Evolutionary conservation across 2,113 vertebrate species (phyloP).

Genomic region (Pantherophis guttatus): DNA sequence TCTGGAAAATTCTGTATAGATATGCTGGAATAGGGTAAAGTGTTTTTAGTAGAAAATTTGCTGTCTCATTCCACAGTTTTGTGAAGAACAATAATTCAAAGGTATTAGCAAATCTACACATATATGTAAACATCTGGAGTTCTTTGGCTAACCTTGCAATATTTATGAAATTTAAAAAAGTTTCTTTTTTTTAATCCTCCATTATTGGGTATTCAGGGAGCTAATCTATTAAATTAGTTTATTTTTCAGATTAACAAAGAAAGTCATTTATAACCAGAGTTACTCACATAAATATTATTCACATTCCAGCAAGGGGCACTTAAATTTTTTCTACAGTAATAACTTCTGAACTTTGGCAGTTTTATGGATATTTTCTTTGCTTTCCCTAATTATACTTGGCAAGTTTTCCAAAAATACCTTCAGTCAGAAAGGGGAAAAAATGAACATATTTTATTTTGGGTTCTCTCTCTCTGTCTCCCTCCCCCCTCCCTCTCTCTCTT

Average conservation of each 20-base stretch:
- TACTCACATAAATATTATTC: slow-evolving; percentile 35
- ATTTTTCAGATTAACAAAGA: slow-evolving; percentile 39
- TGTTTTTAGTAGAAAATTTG: neutral
- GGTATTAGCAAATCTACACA: slow-evolving; percentile 7
- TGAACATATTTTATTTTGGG: slow-evolving; percentile 19
- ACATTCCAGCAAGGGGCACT: slow-evolving; percentile 22
- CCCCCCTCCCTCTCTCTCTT: neutral
- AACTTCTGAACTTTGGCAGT: slow-evolving; percentile 33
- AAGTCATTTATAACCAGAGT: slow-evolving; percentile 37
- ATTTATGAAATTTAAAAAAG: neutral
- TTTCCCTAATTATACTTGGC: slow-evolving; percentile 43
- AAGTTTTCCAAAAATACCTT: slow-evolving; percentile 15
- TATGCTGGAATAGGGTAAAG: neutral
- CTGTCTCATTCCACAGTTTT: neutral
- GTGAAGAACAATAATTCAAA: neutral
- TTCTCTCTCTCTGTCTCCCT: neutral
- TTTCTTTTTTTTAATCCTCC: neutral
- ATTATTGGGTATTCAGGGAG: neutral
- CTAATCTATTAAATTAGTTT: slow-evolving; percentile 29
- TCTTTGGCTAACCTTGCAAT: slow-evolving; percentile 28
- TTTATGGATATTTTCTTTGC: slow-evolving; percentile 42
- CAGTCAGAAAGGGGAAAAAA: slow-evolving; percentile 24
- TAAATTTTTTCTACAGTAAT: slow-evolving; percentile 7
- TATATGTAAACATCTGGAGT: slow-evolving; percentile 17
- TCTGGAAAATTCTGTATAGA: neutral